Base-by-base conservation (phyloP, 2,797 vertebrate species). In the Setipinna tenuifilis region DNA sequence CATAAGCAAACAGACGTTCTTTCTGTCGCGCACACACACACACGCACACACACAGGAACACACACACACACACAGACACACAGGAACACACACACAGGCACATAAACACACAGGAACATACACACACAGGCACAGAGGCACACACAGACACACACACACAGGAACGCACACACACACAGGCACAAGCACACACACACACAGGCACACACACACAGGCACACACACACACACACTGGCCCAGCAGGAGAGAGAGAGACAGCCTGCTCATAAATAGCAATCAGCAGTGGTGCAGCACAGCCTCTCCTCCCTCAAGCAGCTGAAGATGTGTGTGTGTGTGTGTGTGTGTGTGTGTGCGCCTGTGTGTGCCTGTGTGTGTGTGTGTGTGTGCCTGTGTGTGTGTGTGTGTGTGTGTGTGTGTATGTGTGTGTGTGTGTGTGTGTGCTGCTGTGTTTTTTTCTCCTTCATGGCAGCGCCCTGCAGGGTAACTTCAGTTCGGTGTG, bases 401-500 rank as follows among this genome's bases (percentile, higher is more conserved):
- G 50, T 54, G 50, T 54, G 50, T 9, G 50, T 54, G 50, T 54
- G 50, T 54, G 50, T 54, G 50, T 9, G 50, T 54, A 7, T 9
- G 50, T 54, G 50, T 54, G 50, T 54, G 50, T 54, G 50, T 54
- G 50, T 54, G 50, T 54, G 50, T 54, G 14, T 9, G 7, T 54
- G 50, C 14, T 9, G 7, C 9, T 54, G 50, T 54, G 50, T 54
- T 75, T 75, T 75, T 75, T 75, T 75, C 68, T 75, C 68, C 68
- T 75, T 41, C 31, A 41, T 75, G 31, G 68, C 68, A 75, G 68
- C 68, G 68, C 31, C 68, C 68, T 75, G 68, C 68, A 75, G 68
- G 68, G 68, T 75, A 75, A 75, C 68, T 75, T 28, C 31, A 75
- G 68, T 75, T 75, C 68, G 35, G 68, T 75, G 68, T 75, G 68